A percentile compares a stretch with the other conserved stretches of the same genome.
Conservation (phyloP, 1,140 invertebrate genomes). For the Penaeus vannamei region DNA sequence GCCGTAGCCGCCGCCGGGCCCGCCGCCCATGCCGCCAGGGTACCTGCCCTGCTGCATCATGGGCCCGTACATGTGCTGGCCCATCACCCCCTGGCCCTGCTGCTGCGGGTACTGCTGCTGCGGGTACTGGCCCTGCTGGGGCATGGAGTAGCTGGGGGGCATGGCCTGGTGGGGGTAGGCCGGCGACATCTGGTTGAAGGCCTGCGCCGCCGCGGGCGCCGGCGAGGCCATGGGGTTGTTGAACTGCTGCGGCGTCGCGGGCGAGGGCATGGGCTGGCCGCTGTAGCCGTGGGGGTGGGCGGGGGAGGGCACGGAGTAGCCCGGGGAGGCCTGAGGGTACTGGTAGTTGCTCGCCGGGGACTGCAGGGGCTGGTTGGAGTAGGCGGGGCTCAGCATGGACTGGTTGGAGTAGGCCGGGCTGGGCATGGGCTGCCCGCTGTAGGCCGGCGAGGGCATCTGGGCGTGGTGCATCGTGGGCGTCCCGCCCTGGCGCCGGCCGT, state of each 20-base stretch:
- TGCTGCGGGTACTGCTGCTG: conserved; percentile 70
- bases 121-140: conserved; percentile 71
- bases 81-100: conserved; percentile 67
- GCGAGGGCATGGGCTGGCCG: conserved; percentile 76
- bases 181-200: conserved; percentile 66
- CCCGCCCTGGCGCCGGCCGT: conserved; percentile 42
- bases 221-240: conserved; percentile 49
- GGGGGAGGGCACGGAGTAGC: conserved; percentile 62
- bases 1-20: conserved; percentile 52
- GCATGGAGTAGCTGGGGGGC: conserved; percentile 69
- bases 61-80: conserved; percentile 62
- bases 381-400: conserved; percentile 63
- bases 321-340: conserved; percentile 62
- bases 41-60: conserved; percentile 65
- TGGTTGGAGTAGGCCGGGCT: conserved; percentile 68
- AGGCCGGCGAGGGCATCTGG: conserved; percentile 65
- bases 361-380: conserved; percentile 64
- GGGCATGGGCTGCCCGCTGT: conserved; percentile 67
- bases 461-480: conserved; percentile 58
- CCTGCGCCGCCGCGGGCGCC: conserved; percentile 40
- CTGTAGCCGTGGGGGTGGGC: conserved; percentile 49
- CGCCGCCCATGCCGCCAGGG: conserved; percentile 34
- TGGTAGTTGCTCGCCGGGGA: conserved; percentile 62
- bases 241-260: conserved; percentile 72
- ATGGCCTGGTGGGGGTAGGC: conserved; percentile 68